Evolutionary conservation across 2,797 vertebrate genomes (phyloP).

Genomic region (Sebastolobus alascanus): DNA sequence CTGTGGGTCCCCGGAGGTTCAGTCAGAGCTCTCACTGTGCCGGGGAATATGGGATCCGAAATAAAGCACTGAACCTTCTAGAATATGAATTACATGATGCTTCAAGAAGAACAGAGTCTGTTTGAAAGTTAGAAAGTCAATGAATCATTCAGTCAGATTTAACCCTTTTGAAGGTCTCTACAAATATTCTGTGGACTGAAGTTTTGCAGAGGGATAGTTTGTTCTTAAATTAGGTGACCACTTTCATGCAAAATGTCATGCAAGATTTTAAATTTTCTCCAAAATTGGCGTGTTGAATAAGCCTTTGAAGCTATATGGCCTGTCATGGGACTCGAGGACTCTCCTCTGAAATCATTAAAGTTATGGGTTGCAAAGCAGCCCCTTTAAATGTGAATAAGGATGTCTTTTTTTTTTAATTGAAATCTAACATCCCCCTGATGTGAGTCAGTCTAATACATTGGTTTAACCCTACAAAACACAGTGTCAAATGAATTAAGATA

Average conservation of each 20-base stretch:
- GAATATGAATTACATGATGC: slow-evolving; percentile 5
- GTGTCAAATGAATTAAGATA: no score
- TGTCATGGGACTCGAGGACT: neutral
- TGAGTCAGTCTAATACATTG: no score
- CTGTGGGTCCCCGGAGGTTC: slow-evolving; percentile 37
- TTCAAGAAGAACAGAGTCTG: neutral
- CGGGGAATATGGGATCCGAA: slow-evolving; percentile 19
- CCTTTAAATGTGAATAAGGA: neutral
- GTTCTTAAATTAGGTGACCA: neutral
- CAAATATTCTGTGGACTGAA: neutral
- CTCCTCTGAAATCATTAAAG: neutral
- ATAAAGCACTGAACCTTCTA: slow-evolving; percentile 19
- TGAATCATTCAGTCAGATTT: slow-evolving; percentile 1
- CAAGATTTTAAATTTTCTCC: neutral
- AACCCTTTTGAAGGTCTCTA: neutral
- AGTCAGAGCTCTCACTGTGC: neutral
- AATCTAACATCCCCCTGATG: neutral
- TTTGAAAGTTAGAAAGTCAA: neutral
- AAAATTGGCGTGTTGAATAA: neutral
- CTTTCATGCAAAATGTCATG: neutral
- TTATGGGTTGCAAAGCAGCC: neutral
- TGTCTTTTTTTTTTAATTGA: neutral
- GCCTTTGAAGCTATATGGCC: neutral
- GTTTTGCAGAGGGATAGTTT: neutral
- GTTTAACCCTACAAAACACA: no score